Evolutionary conservation across 2,888 invertebrate species (phyloP), one percentile per base, ranked within the genome.

Genomic region (Drosophila imparisetae): DNA sequence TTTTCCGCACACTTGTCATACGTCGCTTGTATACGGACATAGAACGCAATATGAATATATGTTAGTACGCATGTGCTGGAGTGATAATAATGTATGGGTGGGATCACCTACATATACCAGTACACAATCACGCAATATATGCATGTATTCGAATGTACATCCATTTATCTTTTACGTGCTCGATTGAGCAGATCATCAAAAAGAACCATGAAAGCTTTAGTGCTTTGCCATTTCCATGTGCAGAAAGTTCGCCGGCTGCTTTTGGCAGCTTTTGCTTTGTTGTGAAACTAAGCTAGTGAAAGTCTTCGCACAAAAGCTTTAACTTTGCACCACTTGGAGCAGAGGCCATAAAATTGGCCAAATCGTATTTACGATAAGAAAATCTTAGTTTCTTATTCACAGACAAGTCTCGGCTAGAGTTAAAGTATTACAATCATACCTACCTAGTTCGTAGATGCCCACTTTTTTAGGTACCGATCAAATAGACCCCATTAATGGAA

Each of bases 1-100:
- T 63, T 76, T 76, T 76, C 77, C 77, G 72, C 72, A 77, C 77
- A 75, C 77, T 77, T 80, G 72, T 45, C 64, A 60, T 30, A 57
- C 34, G 34, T 53, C 32, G 53, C 53, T 5, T 48, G 11, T 27
- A 38, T 48, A 45, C 27, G 52, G 29, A 10, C 38, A 57, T 53
- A 45, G 21, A 52, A 29, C 59, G 32, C 49, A 49, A 59, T 49
- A 58, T 27, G 49, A 49, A 38, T 7, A n/a, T 40, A 21, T 15
- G 45, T 21, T 45, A 42, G n/a, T 40, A 40, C 40, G n/a, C n/a
- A 38, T 55, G n/a, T 55, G 38, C 15, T 57, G 40, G 40, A 21
- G 29, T 30, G 15, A 30, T 57, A 42, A 30, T 18, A 40, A 42
- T 57, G 57, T 38, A 15, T 40, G 55, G 29, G 5, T 40, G 38